Evolutionary conservation across 2,113 vertebrate genomes (phyloP).

Genomic region (Alectura lathami): DNA sequence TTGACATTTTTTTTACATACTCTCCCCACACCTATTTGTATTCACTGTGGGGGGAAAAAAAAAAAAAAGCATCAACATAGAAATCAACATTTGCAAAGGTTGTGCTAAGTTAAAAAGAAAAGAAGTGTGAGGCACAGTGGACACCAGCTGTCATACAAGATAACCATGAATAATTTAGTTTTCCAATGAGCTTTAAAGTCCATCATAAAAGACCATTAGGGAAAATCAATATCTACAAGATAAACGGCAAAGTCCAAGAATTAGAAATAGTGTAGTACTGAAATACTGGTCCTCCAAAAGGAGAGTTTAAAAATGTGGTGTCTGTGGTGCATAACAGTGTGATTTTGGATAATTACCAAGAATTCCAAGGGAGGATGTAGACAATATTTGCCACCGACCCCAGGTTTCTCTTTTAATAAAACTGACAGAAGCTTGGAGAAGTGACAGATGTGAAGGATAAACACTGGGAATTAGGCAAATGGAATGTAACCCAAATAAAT

Average conservation of each 20-base stretch:
- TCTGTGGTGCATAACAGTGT: not conserved
- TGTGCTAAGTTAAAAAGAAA: not conserved
- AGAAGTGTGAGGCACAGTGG: not conserved
- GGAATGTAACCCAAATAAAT: not conserved
- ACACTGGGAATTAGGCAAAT: not conserved
- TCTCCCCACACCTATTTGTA: not conserved
- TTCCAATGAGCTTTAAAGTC: conserved; percentile 16
- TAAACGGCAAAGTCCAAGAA: not conserved
- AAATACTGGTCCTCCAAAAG: not conserved
- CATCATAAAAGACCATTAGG: not conserved
- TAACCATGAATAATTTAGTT: conserved; percentile 21
- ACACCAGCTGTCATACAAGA: not conserved
- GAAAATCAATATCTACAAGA: conserved; percentile 41
- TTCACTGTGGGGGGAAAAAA: not conserved
- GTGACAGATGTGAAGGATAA: not conserved
- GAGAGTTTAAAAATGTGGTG: not conserved
- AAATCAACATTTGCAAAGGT: not conserved
- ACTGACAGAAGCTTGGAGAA: not conserved
- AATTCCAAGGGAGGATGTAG: not conserved
- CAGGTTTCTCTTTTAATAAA: not conserved
- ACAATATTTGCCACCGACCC: not conserved
- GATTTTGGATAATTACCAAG: not conserved
- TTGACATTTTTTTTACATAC: not conserved
- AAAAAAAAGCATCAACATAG: not conserved
- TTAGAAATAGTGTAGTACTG: not conserved